These are phyloP conservation scores for Thumatha senex DNA, from an alignment of 2,888 invertebrate genomes.

Conservation along the genomic window DNA sequence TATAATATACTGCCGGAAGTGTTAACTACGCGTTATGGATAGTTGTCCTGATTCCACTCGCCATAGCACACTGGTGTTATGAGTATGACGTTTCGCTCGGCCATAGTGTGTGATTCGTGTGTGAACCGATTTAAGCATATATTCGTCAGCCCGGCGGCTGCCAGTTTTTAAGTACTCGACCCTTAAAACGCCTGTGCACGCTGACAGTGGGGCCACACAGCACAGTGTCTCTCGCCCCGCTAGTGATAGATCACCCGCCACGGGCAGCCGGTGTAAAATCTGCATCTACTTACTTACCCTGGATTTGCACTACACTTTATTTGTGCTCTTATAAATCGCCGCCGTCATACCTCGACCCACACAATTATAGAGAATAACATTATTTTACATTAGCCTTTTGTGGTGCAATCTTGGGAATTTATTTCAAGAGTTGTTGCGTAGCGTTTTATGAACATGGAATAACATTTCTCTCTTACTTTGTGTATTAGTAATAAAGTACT, in stretches of 20 bases:
- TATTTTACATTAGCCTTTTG: slow-evolving; percentile 4
- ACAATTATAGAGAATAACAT: slow-evolving; percentile 23
- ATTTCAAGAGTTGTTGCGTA: not conserved
- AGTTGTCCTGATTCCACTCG: too few species aligned
- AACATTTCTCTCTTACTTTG: not conserved
- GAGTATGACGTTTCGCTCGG: too few species aligned
- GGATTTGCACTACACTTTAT: slow-evolving; percentile 65
- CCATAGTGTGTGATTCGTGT: too few species aligned
- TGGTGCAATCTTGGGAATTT: not conserved
- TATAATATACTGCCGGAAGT: too few species aligned
- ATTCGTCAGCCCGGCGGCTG: too few species aligned
- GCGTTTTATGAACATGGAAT: not conserved
- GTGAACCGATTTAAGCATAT: too few species aligned
- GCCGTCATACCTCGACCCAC: slow-evolving; percentile 34
- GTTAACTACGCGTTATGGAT: too few species aligned
- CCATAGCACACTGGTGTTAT: too few species aligned
- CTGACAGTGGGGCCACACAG: slow-evolving; percentile 16
- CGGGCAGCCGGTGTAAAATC: slow-evolving; percentile 59
- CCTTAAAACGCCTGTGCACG: not conserved
- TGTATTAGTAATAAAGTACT: not conserved
- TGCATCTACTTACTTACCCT: slow-evolving; percentile 63
- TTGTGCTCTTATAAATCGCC: slow-evolving; percentile 59
- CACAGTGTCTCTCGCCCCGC: slow-evolving; percentile 26
- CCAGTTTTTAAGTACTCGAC: too few species aligned
- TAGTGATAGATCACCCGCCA: slow-evolving; percentile 70